A percentile compares a stretch with the other conserved stretches of the same genome.
Evolutionary conservation across 2,888 invertebrate species (phyloP).

Genomic region (Drosophila ustulata): DNA sequence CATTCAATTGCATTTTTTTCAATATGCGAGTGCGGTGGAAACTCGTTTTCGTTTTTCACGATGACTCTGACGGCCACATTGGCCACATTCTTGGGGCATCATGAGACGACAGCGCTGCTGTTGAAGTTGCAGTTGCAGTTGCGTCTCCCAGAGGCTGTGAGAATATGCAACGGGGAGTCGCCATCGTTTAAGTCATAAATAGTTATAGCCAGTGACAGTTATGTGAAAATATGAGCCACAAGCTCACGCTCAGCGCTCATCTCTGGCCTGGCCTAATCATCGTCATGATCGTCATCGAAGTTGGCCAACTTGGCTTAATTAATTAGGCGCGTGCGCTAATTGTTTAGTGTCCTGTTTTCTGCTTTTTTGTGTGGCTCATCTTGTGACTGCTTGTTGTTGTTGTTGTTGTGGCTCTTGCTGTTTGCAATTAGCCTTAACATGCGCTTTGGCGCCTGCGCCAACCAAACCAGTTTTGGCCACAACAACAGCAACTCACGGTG

Average conservation of each 20-base stretch:
- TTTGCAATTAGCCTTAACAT: constrained; percentile 73
- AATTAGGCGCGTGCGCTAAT: constrained; percentile 71
- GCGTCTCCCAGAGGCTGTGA: constrained; percentile 33
- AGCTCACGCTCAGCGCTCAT: constrained; percentile 19
- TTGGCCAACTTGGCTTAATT: constrained; percentile 50
- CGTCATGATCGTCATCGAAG: constrained; percentile 17
- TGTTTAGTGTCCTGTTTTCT: constrained; percentile 58
- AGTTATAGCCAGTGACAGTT: constrained; percentile 71
- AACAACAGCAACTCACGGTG: constrained; percentile 10
- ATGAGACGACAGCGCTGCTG: constrained; percentile 21
- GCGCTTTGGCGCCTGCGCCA: constrained; percentile 76
- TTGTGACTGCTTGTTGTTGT: constrained; percentile 11
- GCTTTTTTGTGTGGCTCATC: constrained; percentile 13
- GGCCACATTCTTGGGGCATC: constrained; percentile 52
- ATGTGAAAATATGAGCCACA: constrained; percentile 39
- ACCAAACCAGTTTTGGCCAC: constrained; percentile 58
- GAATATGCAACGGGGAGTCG: constrained; percentile 46
- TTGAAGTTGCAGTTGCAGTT: neutral
- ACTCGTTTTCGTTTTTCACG: constrained; percentile 23
- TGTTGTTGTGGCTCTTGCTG: constrained; percentile 37
- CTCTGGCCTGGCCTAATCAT: constrained; percentile 21
- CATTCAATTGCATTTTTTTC: constrained; percentile 61
- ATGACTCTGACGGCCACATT: constrained; percentile 39
- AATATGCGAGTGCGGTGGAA: constrained; percentile 1
- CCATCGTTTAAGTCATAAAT: constrained; percentile 70